Evolutionary conservation across 2,797 vertebrate genomes (phyloP).

Genomic region (Fistularia tabacaria): DNA sequence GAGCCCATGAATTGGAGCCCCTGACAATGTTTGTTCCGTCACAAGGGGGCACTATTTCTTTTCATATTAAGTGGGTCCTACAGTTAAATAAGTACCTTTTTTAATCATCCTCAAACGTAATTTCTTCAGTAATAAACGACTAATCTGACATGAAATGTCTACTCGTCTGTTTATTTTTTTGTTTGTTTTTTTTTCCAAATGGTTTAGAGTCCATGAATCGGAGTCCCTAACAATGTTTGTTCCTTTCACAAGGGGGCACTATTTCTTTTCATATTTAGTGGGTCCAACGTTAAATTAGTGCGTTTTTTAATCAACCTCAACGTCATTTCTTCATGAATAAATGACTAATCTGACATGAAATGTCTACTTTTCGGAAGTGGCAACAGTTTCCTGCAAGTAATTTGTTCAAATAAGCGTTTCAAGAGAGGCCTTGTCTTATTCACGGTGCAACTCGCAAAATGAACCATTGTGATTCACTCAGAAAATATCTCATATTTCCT

Average conservation of each 20-base stretch:
- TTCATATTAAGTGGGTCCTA: constrained; percentile 2
- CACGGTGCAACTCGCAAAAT: constrained; percentile 15
- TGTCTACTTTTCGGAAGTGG: constrained; percentile 16
- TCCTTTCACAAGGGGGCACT: constrained; percentile 60
- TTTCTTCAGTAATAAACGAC: constrained; percentile 5
- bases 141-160: constrained; percentile 2
- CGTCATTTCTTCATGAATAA: constrained; percentile 2
- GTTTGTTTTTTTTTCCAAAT: too few relatives aligned
- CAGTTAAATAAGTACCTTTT: neutral
- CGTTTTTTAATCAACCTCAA: neutral
- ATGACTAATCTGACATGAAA: constrained; percentile 3
- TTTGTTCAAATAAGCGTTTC: constrained; percentile 33
- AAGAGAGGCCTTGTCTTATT: constrained; percentile 22
- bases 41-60: constrained; percentile 63
- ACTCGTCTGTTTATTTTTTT: constrained; percentile 16
- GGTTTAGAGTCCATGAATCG: neutral
- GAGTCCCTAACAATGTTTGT: neutral
- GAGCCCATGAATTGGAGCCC: neutral
- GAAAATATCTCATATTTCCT: constrained; percentile 16
- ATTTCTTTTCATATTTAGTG: constrained; percentile 30
- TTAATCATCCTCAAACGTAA: neutral
- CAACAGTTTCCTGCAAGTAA: constrained; percentile 33
- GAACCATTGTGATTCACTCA: constrained; percentile 43
- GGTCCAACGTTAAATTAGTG: neutral
- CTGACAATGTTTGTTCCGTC: constrained; percentile 7